Conservation (phyloP, 2,888 invertebrate species). For the Sinotaia quadrata region DNA sequence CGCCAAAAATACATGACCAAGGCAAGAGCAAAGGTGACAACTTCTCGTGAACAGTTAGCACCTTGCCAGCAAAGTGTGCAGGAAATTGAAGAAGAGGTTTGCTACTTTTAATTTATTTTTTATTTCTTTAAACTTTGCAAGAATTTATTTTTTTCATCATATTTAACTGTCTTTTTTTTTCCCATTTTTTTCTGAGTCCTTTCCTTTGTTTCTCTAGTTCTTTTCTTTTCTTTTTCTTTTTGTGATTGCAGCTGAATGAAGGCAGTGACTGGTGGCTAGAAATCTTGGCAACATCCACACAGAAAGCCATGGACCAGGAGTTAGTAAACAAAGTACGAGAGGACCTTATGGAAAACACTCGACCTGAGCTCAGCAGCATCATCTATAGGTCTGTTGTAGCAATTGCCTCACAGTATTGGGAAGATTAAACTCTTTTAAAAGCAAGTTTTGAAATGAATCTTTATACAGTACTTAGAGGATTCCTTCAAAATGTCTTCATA, state of each 20-base stretch:
- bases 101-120: neutral
- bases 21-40: slow-evolving; percentile 51
- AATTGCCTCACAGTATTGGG: too few relatives aligned
- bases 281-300: slow-evolving; percentile 53
- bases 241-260: slow-evolving; percentile 44
- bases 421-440: too few relatives aligned
- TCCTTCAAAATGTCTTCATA: too few relatives aligned
- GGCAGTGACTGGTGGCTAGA: slow-evolving; percentile 67
- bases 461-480: too few relatives aligned
- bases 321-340: slow-evolving; percentile 64
- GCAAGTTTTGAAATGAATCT: too few relatives aligned
- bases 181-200: neutral
- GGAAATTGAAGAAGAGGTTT: slow-evolving; percentile 9
- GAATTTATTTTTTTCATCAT: too few relatives aligned
- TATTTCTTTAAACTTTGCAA: neutral
- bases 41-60: slow-evolving; percentile 42
- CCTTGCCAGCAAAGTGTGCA: neutral
- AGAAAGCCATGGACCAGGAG: slow-evolving; percentile 48
- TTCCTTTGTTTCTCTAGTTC: neutral
- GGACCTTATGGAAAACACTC: slow-evolving; percentile 38
- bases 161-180: neutral
- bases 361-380: neutral
- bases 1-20: slow-evolving; percentile 77
- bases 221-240: neutral
- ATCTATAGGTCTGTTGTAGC: neutral